phyloP scores from a whole-genome alignment of 2,888 invertebrate species.

The Papilio demoleus region DNA sequence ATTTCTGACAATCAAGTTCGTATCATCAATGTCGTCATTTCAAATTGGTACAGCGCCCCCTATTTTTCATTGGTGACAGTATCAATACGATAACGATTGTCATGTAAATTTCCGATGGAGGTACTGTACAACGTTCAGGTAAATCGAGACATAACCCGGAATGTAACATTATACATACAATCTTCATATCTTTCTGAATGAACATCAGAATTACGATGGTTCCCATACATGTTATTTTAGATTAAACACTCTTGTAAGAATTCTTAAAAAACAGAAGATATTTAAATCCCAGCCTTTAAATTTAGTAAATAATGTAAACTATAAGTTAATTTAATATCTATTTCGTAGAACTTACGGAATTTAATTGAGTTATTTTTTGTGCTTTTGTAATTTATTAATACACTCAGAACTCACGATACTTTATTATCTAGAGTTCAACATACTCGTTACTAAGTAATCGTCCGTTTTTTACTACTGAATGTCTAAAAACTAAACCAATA shows the following conservation, averaged over 20 bases:
- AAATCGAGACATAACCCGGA: background rate
- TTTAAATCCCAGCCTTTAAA: too few species aligned
- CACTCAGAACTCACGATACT: conserved; percentile 12
- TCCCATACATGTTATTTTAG: background rate
- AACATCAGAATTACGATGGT: background rate
- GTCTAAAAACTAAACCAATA: background rate
- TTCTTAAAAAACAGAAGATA: too few species aligned
- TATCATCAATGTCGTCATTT: too few species aligned
- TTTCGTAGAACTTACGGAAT: background rate
- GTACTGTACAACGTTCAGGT: background rate
- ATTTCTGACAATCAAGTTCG: too few species aligned
- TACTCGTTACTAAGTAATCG: conserved; percentile 1
- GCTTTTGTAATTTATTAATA: conserved; percentile 2
- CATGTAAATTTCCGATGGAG: too few species aligned
- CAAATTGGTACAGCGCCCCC: too few species aligned
- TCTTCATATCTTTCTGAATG: background rate
- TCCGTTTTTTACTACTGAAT: background rate
- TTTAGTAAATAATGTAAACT: too few species aligned
- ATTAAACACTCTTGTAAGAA: background rate
- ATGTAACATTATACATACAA: background rate
- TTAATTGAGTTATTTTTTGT: conserved; percentile 11
- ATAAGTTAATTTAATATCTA: background rate
- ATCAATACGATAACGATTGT: too few species aligned
- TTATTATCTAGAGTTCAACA: conserved; percentile 17
- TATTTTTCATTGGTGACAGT: too few species aligned